phyloP scores from a whole-genome alignment of 2,888 invertebrate species.

The Thymelicus acteon region DNA sequence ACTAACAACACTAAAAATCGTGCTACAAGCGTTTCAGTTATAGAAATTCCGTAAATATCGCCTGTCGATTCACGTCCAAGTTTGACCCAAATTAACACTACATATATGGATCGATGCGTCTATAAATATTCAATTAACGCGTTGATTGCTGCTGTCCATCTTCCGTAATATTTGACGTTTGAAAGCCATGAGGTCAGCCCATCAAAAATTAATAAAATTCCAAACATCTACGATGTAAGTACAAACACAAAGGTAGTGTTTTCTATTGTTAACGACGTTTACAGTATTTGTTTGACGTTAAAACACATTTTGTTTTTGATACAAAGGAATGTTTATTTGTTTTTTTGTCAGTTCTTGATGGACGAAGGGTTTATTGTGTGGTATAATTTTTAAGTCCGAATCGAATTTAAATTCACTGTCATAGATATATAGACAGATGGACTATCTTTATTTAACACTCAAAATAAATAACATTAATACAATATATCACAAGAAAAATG shows the following conservation, averaged over 20 bases:
- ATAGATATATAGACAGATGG: too few relatives aligned
- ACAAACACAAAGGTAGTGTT: not conserved
- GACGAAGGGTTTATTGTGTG: too few relatives aligned
- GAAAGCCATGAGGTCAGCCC: not conserved
- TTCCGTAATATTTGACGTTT: conserved; percentile 15
- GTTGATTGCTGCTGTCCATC: conserved; percentile 19
- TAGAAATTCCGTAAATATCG: too few relatives aligned
- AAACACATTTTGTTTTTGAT: not conserved
- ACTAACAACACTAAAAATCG: too few relatives aligned
- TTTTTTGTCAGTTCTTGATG: too few relatives aligned
- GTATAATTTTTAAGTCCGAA: too few relatives aligned
- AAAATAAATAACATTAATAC: too few relatives aligned
- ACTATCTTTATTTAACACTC: too few relatives aligned
- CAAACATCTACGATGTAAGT: not conserved
- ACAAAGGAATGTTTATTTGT: not conserved
- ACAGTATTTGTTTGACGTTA: not conserved
- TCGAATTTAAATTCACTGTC: too few relatives aligned
- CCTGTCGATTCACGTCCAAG: not conserved
- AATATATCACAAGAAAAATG: too few relatives aligned
- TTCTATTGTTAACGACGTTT: not conserved
- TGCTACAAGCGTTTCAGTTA: too few relatives aligned
- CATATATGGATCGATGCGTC: conserved; percentile 12
- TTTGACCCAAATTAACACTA: conserved; percentile 3
- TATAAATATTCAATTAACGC: conserved; percentile 18
- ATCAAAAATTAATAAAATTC: conserved; percentile 8